Evolutionary conservation across 2,797 vertebrate genomes (phyloP), one percentile per base, ranked within the genome.

Genomic region (Manis pentadactyla): DNA sequence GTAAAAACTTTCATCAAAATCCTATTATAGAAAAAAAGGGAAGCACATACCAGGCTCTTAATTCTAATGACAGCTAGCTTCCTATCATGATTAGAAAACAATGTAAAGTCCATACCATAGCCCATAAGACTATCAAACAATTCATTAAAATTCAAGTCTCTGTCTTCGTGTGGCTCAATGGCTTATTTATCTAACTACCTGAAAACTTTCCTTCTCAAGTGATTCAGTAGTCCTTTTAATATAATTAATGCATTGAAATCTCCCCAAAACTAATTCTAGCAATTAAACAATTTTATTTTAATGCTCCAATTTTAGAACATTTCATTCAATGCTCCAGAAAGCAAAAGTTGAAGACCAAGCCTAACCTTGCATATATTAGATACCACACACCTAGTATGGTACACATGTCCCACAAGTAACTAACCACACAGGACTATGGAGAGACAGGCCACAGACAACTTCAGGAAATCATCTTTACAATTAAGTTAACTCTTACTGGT

Each of bases 401-500:
- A 69, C 21, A 69, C 46, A 42, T 57, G 34, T 46, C 31, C 85
- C 59, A 39, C 18, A 84, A 68, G 31, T 57, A 34, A 64, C 19
- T 89, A 19, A 73, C n/a, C 4, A 13, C 12, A 0, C 13, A 55
- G 34, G 49, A 87, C 25, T 37, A 82, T n/a, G 34, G 53, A 87
- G 9, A 92, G 51, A 89, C 1, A 90, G 61, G 78, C 21, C 42
- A 46, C 1, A 53, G 37, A 75, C 73, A 68, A 71, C 53, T 31
- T 91, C 6, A 46, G 34, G 23, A 88, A 94, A 73, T 66, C 39
- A 46, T 63, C 13, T 85, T 85, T 93, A 96, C 96, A 98, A 98
- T 94, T 98, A 98, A 98, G 98, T 98, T 97, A 97, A 98, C 97
- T 99, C 99, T 99, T 99, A 99, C 99, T 99, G 98, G 99, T 99